These are phyloP conservation scores for Acleris sparsana DNA, from an alignment of 2,888 invertebrate species.

Conservation along the genomic window DNA sequence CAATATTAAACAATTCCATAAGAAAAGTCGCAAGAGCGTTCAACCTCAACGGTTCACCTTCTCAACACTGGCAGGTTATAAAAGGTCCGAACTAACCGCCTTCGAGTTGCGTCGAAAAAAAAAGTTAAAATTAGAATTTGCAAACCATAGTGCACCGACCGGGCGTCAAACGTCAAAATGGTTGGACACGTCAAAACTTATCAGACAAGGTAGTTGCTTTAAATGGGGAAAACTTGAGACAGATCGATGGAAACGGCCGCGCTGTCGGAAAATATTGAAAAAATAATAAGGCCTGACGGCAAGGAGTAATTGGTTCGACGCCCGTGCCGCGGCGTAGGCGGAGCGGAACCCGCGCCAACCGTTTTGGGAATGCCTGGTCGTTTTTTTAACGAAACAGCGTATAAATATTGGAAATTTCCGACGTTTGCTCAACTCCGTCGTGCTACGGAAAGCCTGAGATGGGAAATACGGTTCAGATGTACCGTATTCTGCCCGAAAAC, in stretches of 20 bases:
- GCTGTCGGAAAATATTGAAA: slow-evolving; percentile 20
- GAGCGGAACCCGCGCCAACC: slow-evolving; percentile 14
- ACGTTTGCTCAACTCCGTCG: slow-evolving; percentile 4
- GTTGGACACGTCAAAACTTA: slow-evolving; percentile 15
- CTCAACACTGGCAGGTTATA: slow-evolving; percentile 5
- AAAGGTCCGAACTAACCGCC: slow-evolving; percentile 5
- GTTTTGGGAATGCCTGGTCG: slow-evolving; percentile 13
- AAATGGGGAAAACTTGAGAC: slow-evolving; percentile 13
- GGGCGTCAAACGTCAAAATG: slow-evolving; percentile 20
- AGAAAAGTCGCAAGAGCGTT: slow-evolving; percentile 7
- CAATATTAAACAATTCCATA: slow-evolving; percentile 9
- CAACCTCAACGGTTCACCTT: slow-evolving; percentile 12
- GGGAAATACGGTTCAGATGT: neutral
- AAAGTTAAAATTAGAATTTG: slow-evolving; percentile 27
- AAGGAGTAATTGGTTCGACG: slow-evolving; percentile 12
- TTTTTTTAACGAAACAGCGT: slow-evolving; percentile 15
- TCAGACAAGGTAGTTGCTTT: slow-evolving; percentile 23
- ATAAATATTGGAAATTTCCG: slow-evolving; percentile 16
- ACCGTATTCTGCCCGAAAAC: slow-evolving; percentile 2
- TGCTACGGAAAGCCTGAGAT: slow-evolving; percentile 1
- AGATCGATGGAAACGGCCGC: slow-evolving; percentile 17
- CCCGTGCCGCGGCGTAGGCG: slow-evolving; percentile 17
- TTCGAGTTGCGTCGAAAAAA: slow-evolving; percentile 11
- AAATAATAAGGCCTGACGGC: slow-evolving; percentile 22
- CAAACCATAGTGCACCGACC: slow-evolving; percentile 24